Evolutionary conservation across 2,113 vertebrate genomes (phyloP), one percentile per base, ranked within the genome.

Genomic region (Helogale parvula): DNA sequence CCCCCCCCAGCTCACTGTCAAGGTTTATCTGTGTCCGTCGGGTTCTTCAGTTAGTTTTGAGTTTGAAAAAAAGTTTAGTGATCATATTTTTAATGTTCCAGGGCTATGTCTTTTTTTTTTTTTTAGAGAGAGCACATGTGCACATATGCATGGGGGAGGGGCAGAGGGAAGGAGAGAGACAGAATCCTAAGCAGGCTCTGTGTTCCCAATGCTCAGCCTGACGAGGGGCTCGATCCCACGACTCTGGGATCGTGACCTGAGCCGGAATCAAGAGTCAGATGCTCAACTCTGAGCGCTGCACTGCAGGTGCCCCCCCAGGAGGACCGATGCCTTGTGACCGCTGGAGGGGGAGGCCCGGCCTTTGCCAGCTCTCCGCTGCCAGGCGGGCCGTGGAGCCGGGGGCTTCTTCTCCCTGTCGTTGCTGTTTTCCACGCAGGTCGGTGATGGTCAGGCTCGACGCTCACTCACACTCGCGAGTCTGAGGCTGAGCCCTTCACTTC

Each of bases 291-390:
- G 21, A 0, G 21, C 19, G 7, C 57, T 60, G 19, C 57, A 1
- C 57, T 9, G 52, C 11, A 16, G 52, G 57, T 9, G 57, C 57
- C 17, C 57, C 57, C 0, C 57, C 6, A 21, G 57, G 57, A 60
- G 57, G 57, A 23, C 21, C 57, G 17, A 14, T 1, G 1, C 9
- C 45, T 38, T 38, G 50, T 21, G 8, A 0, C 0, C 50, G 50
- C 50, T 50, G 50, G 50, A 50, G 50, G 71, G 63, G 71, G 14
- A 1, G 4, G 11, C 4, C 1, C 4, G 60, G 16, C 33, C 10
- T 9, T 14, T 2, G 16, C 19, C 1, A 14, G 4, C 11, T 0
- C 27, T 9, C 60, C 3, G 23, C 19, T 9, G 1, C 15, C 33
- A 5, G 47, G 6, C 27, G 4, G 25, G 27, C 21, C 0, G 27